Evolutionary conservation across 2,888 invertebrate genomes (phyloP).

Genomic region (Meliscaeva auricollis): DNA sequence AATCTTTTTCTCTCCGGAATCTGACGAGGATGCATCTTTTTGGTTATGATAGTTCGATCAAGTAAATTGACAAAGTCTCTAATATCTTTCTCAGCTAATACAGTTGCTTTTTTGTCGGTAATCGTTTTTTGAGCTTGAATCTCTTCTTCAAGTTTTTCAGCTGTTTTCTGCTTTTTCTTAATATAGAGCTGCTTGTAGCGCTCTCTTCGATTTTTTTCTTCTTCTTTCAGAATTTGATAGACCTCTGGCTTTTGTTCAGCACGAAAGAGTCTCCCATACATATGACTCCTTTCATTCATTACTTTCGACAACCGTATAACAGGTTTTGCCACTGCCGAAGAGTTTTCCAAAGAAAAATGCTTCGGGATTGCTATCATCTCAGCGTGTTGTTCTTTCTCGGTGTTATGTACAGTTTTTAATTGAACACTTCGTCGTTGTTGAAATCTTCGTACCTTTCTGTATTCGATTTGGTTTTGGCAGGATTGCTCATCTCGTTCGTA

Average conservation of each 20-base stretch:
- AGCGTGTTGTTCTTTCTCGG: conserved; percentile 78
- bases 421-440: conserved; percentile 80
- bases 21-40: conserved; percentile 76
- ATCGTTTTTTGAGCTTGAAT: conserved; percentile 28
- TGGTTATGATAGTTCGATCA: conserved; percentile 63
- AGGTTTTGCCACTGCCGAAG: neutral
- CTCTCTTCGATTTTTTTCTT: conserved; percentile 77
- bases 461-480: conserved; percentile 80
- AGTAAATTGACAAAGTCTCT: conserved; percentile 37
- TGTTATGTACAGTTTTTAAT: conserved; percentile 75
- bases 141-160: conserved; percentile 51
- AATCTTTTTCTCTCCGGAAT: conserved; percentile 77
- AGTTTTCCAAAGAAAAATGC: conserved; percentile 71
- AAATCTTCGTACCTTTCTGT: conserved; percentile 80
- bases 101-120: conserved; percentile 8
- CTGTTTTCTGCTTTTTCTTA: conserved; percentile 73
- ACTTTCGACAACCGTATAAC: neutral
- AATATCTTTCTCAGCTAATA: conserved; percentile 62
- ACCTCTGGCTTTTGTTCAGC: conserved; percentile 79
- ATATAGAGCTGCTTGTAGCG: conserved; percentile 81
- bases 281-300: conserved; percentile 11
- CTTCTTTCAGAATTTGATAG: conserved; percentile 77
- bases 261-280: conserved; percentile 79
- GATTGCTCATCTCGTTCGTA: conserved; percentile 82
- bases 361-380: conserved; percentile 79